A percentile compares a stretch with the other conserved stretches of the same genome.
phyloP scores from a whole-genome alignment of 2,888 invertebrate species.

The Drosophila cyrtoloma region DNA sequence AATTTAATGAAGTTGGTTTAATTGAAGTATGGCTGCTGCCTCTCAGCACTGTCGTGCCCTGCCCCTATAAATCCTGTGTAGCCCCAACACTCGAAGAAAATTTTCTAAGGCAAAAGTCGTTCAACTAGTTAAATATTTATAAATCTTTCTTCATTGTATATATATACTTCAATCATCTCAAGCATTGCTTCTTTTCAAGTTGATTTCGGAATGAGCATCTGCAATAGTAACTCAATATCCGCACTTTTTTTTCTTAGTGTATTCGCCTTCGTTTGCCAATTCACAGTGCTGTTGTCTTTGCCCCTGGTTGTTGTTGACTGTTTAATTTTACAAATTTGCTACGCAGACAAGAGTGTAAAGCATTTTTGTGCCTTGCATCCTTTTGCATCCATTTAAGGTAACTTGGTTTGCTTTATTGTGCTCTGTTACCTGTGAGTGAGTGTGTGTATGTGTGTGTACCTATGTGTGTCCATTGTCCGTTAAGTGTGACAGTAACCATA shows the following conservation, averaged over 20 bases:
- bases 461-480: constrained; percentile 53
- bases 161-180: not conserved
- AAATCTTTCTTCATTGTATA: not conserved
- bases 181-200: not conserved
- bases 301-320: constrained; percentile 68
- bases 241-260: not conserved
- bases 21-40: constrained; percentile 77
- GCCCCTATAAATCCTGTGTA: not conserved
- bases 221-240: not conserved
- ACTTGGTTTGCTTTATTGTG: constrained; percentile 38
- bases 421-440: constrained; percentile 26
- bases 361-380: constrained; percentile 63
- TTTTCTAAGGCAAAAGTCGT: not conserved
- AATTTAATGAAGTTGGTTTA: constrained; percentile 82
- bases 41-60: constrained; percentile 13
- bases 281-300: constrained; percentile 47
- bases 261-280: constrained; percentile 15
- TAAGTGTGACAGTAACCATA: constrained; percentile 82
- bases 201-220: not conserved
- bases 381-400: constrained; percentile 76
- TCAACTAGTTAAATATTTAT: not conserved
- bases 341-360: constrained; percentile 72
- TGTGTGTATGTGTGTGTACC: constrained; percentile 12
- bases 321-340: constrained; percentile 82
- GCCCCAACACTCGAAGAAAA: not conserved